Percentiles rank a stretch among this genome's conserved stretches.
Evolutionary conservation across 2,888 invertebrate species (phyloP).

Genomic region (Leistus spinibarbis): DNA sequence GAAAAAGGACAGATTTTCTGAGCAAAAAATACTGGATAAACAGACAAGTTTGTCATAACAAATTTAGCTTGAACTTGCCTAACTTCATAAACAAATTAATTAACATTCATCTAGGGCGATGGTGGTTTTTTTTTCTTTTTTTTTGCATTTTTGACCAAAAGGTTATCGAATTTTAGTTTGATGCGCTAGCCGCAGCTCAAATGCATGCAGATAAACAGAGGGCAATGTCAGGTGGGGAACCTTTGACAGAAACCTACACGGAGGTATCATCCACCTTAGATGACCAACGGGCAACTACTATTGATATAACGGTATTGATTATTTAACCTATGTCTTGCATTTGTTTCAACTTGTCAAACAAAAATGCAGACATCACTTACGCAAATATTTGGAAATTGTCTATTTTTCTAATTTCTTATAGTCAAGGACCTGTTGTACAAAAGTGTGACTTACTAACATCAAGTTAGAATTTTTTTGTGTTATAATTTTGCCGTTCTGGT

Average conservation of each 20-base stretch:
- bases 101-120: background rate
- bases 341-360: background rate
- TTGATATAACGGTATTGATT: slow-evolving; percentile 58
- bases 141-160: slow-evolving; percentile 10
- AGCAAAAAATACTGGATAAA: too few species aligned
- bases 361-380: background rate
- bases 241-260: slow-evolving; percentile 56
- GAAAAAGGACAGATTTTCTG: too few species aligned
- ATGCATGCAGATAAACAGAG: slow-evolving; percentile 49
- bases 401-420: background rate
- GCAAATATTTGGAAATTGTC: background rate
- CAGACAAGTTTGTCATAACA: too few species aligned
- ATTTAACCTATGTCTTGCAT: background rate
- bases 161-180: slow-evolving; percentile 52
- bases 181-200: slow-evolving; percentile 52
- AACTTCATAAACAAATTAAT: background rate
- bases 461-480: too few species aligned
- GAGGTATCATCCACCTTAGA: slow-evolving; percentile 57
- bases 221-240: slow-evolving; percentile 48
- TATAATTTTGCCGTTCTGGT: too few species aligned
- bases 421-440: too few species aligned
- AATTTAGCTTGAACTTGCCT: background rate
- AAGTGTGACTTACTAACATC: too few species aligned
- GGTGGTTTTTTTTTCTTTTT: slow-evolving; percentile 4
- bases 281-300: slow-evolving; percentile 50